Evolutionary conservation across 2,113 vertebrate genomes (phyloP).

Genomic region (Lanius ludovicianus): DNA sequence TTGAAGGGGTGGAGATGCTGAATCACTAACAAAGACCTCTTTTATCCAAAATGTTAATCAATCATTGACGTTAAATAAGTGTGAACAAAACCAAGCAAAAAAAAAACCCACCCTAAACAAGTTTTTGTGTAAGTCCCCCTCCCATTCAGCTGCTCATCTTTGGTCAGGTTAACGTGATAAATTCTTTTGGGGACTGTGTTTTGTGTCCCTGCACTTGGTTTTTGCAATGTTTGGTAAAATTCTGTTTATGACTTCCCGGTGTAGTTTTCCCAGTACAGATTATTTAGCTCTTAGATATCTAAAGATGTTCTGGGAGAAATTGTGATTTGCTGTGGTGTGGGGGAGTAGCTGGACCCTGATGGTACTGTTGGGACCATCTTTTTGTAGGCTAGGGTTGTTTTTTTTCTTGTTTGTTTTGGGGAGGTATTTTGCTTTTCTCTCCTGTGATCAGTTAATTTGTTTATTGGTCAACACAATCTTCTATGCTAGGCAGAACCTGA

Average conservation of each 20-base stretch:
- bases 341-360: neutral
- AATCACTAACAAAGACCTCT: conserved; percentile 62
- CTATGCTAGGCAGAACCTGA: neutral
- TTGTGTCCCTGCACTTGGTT: neutral
- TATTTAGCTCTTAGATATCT: neutral
- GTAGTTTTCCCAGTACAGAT: neutral
- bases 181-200: neutral
- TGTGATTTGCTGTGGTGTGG: neutral
- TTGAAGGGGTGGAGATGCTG: conserved; percentile 67
- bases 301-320: neutral
- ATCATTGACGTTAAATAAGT: conserved; percentile 70
- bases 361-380: neutral
- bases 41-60: conserved; percentile 71
- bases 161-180: conserved; percentile 18
- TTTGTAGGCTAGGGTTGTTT: neutral
- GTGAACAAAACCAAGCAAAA: conserved; percentile 68
- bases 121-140: conserved; percentile 40
- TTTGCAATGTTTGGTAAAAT: neutral
- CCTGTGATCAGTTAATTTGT: neutral
- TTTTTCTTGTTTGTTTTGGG: neutral
- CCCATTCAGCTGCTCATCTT: conserved; percentile 61
- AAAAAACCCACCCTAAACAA: conserved; percentile 43
- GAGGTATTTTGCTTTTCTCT: neutral
- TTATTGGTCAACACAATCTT: neutral
- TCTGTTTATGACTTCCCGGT: neutral